Conservation (phyloP, 2,113 vertebrate species). For the Hemiscyllium ocellatum region DNA sequence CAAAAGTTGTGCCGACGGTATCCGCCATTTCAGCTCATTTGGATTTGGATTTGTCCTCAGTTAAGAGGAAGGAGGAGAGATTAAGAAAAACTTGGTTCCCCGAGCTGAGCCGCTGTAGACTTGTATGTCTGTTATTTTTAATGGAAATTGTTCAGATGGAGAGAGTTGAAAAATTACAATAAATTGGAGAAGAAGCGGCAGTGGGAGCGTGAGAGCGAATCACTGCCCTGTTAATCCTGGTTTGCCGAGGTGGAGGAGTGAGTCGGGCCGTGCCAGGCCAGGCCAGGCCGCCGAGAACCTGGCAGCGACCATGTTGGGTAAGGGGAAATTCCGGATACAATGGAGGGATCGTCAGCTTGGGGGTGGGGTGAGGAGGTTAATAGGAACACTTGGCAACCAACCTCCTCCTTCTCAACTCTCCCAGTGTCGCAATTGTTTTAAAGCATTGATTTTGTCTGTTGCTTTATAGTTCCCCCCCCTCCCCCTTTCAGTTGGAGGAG, state of each 20-base stretch:
- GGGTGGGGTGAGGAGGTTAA: not conserved
- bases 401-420: not conserved
- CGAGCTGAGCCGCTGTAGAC: not conserved
- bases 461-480: not conserved
- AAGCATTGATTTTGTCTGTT: not conserved
- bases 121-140: conserved; percentile 7
- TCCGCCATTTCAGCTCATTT: conserved; percentile 23
- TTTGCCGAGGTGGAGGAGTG: not conserved
- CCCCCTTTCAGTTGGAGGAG: not conserved
- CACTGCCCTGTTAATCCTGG: not conserved
- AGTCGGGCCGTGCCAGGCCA: not conserved
- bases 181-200: not conserved
- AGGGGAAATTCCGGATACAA: conserved; percentile 49
- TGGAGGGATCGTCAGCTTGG: not conserved
- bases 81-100: not conserved
- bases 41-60: not conserved
- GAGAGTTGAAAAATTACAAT: not conserved
- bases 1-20: conserved; percentile 17
- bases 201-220: not conserved
- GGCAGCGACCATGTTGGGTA: conserved; percentile 73
- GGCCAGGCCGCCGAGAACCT: conserved; percentile 42
- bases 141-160: not conserved
- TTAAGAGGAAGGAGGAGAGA: not conserved
- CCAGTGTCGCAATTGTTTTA: not conserved
- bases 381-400: not conserved